phyloP scores from a whole-genome alignment of 2,888 invertebrate genomes.

The Ormyrus pomaceus region DNA sequence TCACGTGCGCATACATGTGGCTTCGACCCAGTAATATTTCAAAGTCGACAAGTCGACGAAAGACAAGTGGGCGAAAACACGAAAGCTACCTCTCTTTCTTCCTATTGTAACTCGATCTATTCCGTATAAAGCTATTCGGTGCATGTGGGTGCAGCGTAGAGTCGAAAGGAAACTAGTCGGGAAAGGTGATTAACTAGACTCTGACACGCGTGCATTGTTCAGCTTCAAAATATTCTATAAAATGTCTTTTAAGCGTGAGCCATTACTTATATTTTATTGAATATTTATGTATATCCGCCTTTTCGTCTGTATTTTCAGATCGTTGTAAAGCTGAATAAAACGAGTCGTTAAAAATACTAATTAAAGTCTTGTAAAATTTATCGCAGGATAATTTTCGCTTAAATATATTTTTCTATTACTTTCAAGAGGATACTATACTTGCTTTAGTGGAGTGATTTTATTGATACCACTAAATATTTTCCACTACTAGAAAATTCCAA shows the following conservation, averaged over 20 bases:
- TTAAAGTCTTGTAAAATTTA: no score
- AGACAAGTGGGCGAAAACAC: slow-evolving; percentile 61
- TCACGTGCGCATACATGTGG: background rate
- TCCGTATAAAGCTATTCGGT: background rate
- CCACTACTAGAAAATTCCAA: background rate
- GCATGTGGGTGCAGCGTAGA: background rate
- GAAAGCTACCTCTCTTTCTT: slow-evolving; percentile 54
- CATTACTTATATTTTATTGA: no score
- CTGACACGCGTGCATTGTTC: slow-evolving; percentile 63
- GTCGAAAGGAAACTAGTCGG: slow-evolving; percentile 59
- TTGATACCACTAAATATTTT: background rate
- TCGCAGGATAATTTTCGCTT: no score
- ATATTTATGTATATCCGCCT: no score
- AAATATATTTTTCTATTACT: no score
- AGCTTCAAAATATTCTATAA: slow-evolving; percentile 15
- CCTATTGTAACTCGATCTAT: slow-evolving; percentile 42
- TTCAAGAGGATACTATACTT: no score
- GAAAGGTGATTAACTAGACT: slow-evolving; percentile 68
- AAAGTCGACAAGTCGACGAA: slow-evolving; percentile 22
- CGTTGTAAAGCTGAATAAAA: no score
- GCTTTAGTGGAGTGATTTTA: no score
- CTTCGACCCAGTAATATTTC: slow-evolving; percentile 34
- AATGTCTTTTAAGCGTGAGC: background rate
- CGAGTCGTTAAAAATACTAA: no score
- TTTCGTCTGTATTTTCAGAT: no score